Conservation (phyloP, 2,113 vertebrate genomes). For the Tylochromis polylepis region DNA sequence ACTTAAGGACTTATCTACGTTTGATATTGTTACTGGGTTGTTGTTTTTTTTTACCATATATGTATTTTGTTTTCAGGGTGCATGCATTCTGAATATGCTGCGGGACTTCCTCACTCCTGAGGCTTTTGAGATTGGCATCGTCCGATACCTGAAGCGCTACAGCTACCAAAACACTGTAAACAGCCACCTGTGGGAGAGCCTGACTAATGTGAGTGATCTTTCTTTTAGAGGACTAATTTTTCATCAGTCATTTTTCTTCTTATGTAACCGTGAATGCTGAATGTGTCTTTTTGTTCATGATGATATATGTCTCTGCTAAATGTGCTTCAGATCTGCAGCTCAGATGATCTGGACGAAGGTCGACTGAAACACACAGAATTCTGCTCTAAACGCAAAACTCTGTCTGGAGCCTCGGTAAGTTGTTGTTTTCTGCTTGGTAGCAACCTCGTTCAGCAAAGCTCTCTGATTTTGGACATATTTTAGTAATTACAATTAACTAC, state of each 20-base stretch:
- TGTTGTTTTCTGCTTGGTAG: not conserved
- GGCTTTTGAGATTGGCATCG: slow-evolving; percentile 81
- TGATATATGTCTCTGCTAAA: not conserved
- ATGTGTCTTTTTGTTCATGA: not conserved
- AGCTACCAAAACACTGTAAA: slow-evolving; percentile 88
- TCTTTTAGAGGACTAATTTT: not conserved
- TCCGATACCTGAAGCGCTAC: slow-evolving; percentile 80
- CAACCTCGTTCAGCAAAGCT: not conserved
- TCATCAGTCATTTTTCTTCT: not conserved
- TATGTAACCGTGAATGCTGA: not conserved
- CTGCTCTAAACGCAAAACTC: slow-evolving; percentile 66
- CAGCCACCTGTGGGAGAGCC: slow-evolving; percentile 84
- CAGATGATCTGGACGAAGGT: slow-evolving; percentile 46
- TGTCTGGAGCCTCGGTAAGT: slow-evolving; percentile 71
- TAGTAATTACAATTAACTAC: not conserved
- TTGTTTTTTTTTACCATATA: not conserved
- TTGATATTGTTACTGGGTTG: not conserved
- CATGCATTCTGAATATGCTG: slow-evolving; percentile 90
- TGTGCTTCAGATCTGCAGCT: slow-evolving; percentile 75
- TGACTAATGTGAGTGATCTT: slow-evolving; percentile 76
- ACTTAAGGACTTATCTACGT: not conserved
- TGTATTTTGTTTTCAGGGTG: slow-evolving; percentile 70
- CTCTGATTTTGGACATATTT: not conserved
- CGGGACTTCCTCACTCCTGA: slow-evolving; percentile 81
- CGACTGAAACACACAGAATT: slow-evolving; percentile 66